Percentiles rank a stretch among this genome's conserved stretches.
phyloP scores from a whole-genome alignment of 1,140 invertebrate species.

The Parasteatoda tepidariorum region DNA sequence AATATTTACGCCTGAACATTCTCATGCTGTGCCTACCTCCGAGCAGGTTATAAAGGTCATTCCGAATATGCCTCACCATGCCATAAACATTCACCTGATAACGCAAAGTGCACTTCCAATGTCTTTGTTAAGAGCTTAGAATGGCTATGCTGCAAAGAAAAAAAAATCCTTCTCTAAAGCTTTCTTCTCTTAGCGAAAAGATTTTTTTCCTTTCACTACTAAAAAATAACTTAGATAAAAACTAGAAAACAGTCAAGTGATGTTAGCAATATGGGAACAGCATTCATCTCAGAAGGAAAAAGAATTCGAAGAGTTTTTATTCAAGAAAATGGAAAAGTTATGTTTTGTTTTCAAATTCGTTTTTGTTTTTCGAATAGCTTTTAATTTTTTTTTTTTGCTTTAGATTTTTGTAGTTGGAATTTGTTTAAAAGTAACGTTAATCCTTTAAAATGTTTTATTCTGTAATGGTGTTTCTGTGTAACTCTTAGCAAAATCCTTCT shows the following conservation, averaged over 20 bases:
- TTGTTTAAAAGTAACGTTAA: no score
- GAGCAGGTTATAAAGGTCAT: no score
- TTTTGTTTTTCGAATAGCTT: not conserved
- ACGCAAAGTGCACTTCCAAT: not conserved
- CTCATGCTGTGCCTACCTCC: no score
- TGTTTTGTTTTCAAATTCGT: constrained; percentile 23
- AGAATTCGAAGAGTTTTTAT: constrained; percentile 4
- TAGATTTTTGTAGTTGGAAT: no score
- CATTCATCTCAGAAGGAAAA: not conserved
- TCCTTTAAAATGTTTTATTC: no score
- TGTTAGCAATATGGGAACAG: constrained; percentile 28
- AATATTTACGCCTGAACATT: no score
- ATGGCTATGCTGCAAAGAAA: not conserved
- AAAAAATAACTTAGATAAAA: constrained; percentile 23
- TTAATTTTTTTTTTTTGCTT: not conserved
- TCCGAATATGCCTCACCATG: no score
- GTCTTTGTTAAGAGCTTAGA: not conserved
- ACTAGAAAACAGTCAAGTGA: constrained; percentile 26
- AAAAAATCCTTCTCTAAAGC: no score
- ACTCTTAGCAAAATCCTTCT: no score
- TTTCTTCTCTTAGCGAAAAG: not conserved
- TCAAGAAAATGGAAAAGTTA: constrained; percentile 41
- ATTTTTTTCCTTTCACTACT: not conserved
- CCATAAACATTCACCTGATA: constrained; percentile 33
- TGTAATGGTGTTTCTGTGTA: no score